Evolutionary conservation across 2,797 vertebrate species (phyloP).

Genomic region (Mastacembelus armatus): DNA sequence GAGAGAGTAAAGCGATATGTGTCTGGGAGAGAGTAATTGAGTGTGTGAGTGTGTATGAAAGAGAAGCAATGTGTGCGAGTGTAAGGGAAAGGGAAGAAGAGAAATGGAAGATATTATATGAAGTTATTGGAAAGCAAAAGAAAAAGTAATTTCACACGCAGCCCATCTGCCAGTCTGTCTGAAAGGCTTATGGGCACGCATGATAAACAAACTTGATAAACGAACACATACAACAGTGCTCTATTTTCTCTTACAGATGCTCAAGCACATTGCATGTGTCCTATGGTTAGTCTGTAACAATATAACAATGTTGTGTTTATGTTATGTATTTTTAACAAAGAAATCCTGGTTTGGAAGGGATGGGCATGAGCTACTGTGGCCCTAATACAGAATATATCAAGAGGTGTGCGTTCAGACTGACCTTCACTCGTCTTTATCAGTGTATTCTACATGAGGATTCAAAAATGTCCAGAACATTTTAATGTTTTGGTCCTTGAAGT

Average conservation of each 20-base stretch:
- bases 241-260: constrained; percentile 18
- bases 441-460: background rate
- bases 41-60: constrained; percentile 25
- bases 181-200: constrained; percentile 60
- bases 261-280: constrained; percentile 2
- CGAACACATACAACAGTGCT: constrained; percentile 38
- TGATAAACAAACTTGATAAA: constrained; percentile 70
- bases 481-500: constrained; percentile 29
- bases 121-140: constrained; percentile 73
- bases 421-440: background rate
- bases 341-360: background rate
- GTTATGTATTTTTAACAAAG: constrained; percentile 6
- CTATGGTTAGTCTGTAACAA: constrained; percentile 17
- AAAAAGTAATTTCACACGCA: constrained; percentile 69
- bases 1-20: constrained; percentile 60
- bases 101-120: constrained; percentile 70
- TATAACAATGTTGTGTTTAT: background rate
- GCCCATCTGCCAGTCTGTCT: constrained; percentile 68
- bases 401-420: constrained; percentile 5
- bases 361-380: constrained; percentile 3
- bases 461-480: constrained; percentile 26
- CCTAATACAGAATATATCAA: constrained; percentile 1
- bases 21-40: constrained; percentile 54
- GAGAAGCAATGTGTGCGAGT: constrained; percentile 38
- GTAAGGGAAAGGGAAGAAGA: constrained; percentile 46